Evolutionary conservation across 2,888 invertebrate species (phyloP).

Genomic region (Spisula solida): DNA sequence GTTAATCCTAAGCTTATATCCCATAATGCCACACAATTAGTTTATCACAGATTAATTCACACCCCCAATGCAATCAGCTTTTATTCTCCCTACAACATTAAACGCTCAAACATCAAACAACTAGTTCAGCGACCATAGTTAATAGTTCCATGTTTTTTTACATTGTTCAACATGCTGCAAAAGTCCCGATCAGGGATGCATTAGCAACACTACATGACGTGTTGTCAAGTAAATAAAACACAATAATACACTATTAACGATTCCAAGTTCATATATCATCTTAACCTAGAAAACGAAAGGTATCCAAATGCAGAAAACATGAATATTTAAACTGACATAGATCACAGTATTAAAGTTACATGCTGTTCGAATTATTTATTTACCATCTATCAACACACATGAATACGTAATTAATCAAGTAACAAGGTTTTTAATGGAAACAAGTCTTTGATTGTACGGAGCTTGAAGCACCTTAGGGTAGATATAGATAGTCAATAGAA

Average conservation of each 20-base stretch:
- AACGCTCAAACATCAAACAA: not conserved
- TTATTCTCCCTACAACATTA: not conserved
- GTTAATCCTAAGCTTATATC: not conserved
- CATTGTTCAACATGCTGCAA: too few relatives aligned
- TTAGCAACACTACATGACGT: not conserved
- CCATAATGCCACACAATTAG: not conserved
- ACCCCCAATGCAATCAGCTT: not conserved
- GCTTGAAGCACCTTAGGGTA: not conserved
- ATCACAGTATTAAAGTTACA: not conserved
- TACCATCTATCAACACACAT: not conserved
- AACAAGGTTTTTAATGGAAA: not conserved
- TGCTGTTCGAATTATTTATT: not conserved
- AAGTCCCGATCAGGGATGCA: too few relatives aligned
- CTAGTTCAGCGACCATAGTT: not conserved
- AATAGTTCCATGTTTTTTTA: not conserved
- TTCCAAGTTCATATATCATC: not conserved
- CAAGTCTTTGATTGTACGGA: not conserved
- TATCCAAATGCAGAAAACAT: constrained; percentile 24
- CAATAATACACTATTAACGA: not conserved
- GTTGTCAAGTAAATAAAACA: constrained; percentile 4
- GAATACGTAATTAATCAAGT: not conserved
- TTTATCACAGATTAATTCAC: not conserved
- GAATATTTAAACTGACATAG: constrained; percentile 11
- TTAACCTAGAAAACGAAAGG: not conserved
- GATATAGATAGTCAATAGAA: too few relatives aligned